phyloP scores from a whole-genome alignment of 2,888 invertebrate genomes.

The Ormyrus thymus region DNA sequence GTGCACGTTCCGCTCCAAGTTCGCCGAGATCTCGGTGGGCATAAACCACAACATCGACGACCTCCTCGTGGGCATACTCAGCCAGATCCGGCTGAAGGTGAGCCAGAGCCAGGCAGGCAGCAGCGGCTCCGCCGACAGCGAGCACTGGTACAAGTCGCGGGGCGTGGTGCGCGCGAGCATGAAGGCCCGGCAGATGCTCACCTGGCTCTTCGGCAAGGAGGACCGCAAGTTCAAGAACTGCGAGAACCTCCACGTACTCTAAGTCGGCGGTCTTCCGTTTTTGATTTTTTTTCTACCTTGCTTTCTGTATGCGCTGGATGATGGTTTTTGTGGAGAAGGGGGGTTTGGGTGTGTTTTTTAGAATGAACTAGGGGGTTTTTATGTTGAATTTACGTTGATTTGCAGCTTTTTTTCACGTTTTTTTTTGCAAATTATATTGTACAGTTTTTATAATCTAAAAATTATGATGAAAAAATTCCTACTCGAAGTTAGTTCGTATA shows the following conservation, averaged over 20 bases:
- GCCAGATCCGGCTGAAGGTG: slow-evolving; percentile 90
- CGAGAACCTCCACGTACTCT: slow-evolving; percentile 91
- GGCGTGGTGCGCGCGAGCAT: slow-evolving; percentile 91
- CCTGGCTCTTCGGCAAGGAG: slow-evolving; percentile 93
- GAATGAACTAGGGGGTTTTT: too few species aligned
- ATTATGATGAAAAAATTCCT: too few species aligned
- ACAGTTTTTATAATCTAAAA: too few species aligned
- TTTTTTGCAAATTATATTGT: too few species aligned
- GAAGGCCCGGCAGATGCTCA: slow-evolving; percentile 93
- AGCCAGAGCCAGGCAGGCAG: slow-evolving; percentile 76
- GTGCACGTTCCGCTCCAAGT: slow-evolving; percentile 92
- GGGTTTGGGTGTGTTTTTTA: background rate
- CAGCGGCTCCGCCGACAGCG: slow-evolving; percentile 72
- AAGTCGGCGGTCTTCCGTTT: slow-evolving; percentile 63
- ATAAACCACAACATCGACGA: slow-evolving; percentile 98
- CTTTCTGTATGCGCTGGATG: background rate
- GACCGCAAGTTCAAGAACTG: slow-evolving; percentile 94
- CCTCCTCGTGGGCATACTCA: slow-evolving; percentile 92
- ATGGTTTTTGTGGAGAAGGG: background rate
- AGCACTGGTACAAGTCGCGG: slow-evolving; percentile 90
- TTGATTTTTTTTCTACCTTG: slow-evolving; percentile 3
- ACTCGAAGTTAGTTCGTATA: too few species aligned
- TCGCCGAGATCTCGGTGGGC: slow-evolving; percentile 96
- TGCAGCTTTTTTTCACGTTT: too few species aligned
- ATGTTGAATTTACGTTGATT: too few species aligned